Conservation (phyloP, 2,113 vertebrate species). For the Dasyornis broadbenti region DNA sequence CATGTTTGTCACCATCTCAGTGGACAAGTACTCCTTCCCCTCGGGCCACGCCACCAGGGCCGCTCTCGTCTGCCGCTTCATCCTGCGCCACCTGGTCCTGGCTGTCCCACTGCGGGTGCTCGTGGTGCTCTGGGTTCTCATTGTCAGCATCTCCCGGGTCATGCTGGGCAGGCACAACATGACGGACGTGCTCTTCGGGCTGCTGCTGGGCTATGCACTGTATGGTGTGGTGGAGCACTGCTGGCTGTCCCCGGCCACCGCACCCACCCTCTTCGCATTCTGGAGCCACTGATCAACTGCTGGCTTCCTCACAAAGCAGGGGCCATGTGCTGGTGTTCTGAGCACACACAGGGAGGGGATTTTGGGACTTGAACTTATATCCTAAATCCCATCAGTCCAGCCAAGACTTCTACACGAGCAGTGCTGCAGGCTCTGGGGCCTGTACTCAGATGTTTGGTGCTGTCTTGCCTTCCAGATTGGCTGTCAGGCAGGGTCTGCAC, state of each 20-base stretch:
- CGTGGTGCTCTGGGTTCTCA: constrained; percentile 85
- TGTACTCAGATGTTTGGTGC: background rate
- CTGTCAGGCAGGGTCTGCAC: background rate
- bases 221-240: constrained; percentile 89
- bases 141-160: constrained; percentile 89
- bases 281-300: constrained; percentile 40
- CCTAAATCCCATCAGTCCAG: background rate
- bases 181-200: constrained; percentile 89
- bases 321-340: background rate
- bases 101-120: constrained; percentile 88
- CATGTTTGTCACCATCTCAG: constrained; percentile 94
- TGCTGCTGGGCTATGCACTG: constrained; percentile 90
- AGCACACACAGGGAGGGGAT: background rate
- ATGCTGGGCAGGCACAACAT: constrained; percentile 96
- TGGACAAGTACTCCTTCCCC: constrained; percentile 96
- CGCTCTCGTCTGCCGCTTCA: constrained; percentile 87
- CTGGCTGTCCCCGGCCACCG: constrained; percentile 87
- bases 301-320: background rate
- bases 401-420: background rate
- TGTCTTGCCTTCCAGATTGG: background rate
- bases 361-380: background rate
- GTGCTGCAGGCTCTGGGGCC: background rate
- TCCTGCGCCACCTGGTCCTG: constrained; percentile 91
- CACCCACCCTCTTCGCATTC: constrained; percentile 79
- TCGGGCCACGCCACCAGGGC: constrained; percentile 94